Evolutionary conservation across 2,797 vertebrate species (phyloP).

Genomic region (Novumbra hubbsi): DNA sequence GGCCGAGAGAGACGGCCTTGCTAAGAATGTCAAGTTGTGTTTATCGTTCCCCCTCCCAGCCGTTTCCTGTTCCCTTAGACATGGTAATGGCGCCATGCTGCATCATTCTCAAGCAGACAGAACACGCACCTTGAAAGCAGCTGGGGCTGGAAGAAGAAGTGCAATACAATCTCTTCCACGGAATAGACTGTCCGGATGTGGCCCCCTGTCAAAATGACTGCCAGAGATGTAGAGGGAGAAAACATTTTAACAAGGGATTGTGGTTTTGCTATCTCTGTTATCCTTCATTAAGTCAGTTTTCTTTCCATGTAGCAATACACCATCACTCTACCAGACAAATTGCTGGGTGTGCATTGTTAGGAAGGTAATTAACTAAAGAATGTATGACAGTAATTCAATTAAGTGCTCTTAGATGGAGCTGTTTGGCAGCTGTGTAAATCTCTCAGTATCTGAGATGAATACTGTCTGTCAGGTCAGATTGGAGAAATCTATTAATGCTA

Average conservation of each 20-base stretch:
- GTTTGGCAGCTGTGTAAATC: constrained; percentile 15
- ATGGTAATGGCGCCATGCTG: constrained; percentile 31
- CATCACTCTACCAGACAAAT: background rate
- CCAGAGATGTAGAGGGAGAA: background rate
- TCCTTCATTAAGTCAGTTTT: background rate
- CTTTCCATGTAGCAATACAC: background rate
- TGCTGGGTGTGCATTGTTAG: constrained; percentile 15
- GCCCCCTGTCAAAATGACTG: background rate
- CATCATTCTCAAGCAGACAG: constrained; percentile 38
- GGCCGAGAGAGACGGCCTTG: background rate
- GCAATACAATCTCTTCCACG: background rate
- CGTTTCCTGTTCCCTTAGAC: background rate
- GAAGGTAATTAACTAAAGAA: constrained; percentile 33
- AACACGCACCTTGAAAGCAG: background rate
- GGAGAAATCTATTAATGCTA: constrained; percentile 24
- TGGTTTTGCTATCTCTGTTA: too few relatives aligned
- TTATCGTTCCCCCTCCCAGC: background rate
- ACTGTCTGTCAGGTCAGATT: constrained; percentile 13
- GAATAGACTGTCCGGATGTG: background rate
- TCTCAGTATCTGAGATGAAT: constrained; percentile 31
- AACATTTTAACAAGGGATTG: constrained; percentile 8
- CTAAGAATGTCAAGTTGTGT: background rate
- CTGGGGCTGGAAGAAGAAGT: background rate
- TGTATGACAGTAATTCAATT: constrained; percentile 34
- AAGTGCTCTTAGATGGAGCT: constrained; percentile 16